phyloP scores from a whole-genome alignment of 2,888 invertebrate species.

The Lasioglossum figueresi region DNA sequence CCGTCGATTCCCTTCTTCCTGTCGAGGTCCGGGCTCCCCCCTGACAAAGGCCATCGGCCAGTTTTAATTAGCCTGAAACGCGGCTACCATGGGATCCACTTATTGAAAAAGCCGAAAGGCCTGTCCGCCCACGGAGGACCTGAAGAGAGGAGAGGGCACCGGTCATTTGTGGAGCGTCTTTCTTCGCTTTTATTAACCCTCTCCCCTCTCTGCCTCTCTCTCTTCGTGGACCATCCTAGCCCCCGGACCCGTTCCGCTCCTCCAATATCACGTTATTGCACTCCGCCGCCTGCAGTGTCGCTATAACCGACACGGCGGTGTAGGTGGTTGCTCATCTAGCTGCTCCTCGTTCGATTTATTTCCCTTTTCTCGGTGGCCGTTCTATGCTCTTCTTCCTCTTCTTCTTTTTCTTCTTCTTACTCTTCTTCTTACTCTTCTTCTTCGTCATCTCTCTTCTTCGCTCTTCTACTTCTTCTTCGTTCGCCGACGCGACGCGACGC shows the following conservation, averaged over 20 bases:
- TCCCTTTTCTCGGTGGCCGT: conserved; percentile 49
- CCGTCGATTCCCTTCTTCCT: conserved; percentile 34
- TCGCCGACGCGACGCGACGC: not conserved
- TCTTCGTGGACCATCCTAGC: not conserved
- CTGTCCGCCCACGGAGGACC: conserved; percentile 15
- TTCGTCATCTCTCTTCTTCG: not conserved
- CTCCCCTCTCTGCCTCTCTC: not conserved
- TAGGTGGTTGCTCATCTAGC: conserved; percentile 66
- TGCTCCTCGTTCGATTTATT: conserved; percentile 65
- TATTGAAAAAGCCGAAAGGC: conserved; percentile 40
- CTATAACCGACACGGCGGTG: conserved; percentile 55
- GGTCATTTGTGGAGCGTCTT: conserved; percentile 60
- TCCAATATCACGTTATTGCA: conserved; percentile 74
- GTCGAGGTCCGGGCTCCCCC: not conserved
- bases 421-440: not conserved
- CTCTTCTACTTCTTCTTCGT: not conserved
- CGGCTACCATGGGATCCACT: conserved; percentile 30
- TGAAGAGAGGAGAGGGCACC: conserved; percentile 18
- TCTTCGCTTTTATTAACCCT: conserved; percentile 65
- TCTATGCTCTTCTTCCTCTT: not conserved
- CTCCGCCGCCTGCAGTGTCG: conserved; percentile 69
- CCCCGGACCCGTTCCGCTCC: conserved; percentile 31
- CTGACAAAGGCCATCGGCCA: conserved; percentile 47
- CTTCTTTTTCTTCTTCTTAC: not conserved
- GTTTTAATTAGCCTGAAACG: conserved; percentile 58